Evolutionary conservation across 2,113 vertebrate genomes (phyloP).

Genomic region (Tonatia bakeri): DNA sequence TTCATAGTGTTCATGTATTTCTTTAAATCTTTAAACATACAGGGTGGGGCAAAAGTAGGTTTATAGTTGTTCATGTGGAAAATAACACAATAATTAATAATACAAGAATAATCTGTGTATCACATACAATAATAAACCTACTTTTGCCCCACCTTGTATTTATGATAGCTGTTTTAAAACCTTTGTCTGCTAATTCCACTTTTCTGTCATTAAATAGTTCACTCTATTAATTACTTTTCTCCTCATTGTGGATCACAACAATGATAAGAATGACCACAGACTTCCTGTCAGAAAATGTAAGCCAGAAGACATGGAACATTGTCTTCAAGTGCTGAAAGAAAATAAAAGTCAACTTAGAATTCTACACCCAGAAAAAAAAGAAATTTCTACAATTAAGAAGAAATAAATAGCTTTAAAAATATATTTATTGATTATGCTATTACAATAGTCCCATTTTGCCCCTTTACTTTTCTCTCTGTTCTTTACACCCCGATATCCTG

Average conservation of each 20-base stretch:
- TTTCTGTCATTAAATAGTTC: neutral
- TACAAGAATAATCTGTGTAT: neutral
- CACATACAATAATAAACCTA: neutral
- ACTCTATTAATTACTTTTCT: neutral
- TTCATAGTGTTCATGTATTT: neutral
- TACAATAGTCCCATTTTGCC: too few species aligned
- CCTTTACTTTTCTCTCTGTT: too few species aligned
- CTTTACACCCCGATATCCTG: too few species aligned
- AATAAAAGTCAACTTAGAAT: neutral
- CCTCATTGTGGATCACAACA: neutral
- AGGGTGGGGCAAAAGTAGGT: neutral
- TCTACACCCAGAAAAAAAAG: neutral
- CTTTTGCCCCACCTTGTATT: neutral
- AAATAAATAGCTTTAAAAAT: neutral
- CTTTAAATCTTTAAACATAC: neutral
- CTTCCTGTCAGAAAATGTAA: constrained; percentile 3
- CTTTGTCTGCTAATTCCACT: neutral
- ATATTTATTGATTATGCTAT: too few species aligned
- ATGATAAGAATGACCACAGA: neutral
- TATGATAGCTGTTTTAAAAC: neutral
- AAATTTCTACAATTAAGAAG: neutral
- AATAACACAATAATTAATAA: neutral
- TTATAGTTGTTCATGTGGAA: neutral
- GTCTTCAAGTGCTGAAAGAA: neutral
- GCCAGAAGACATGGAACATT: neutral